These are phyloP conservation scores for Amitus sp. DNA, from an alignment of 2,888 invertebrate species.

Conservation along the genomic window DNA sequence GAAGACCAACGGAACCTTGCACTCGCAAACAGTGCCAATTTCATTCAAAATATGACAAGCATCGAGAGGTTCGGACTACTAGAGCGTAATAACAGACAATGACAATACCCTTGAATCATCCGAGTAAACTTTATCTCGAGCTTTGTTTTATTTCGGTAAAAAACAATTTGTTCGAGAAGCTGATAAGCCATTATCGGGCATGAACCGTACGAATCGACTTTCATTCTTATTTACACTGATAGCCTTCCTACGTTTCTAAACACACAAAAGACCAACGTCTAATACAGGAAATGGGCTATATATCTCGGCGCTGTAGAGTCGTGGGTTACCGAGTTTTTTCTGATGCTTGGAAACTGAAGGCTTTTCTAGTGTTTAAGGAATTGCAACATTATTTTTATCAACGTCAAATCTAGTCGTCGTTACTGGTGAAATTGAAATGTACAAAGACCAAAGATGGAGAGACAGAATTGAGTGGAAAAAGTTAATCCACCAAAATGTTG, in stretches of 20 bases:
- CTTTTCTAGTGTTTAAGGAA: too few species aligned
- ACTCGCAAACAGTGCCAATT: too few species aligned
- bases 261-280: constrained; percentile 28
- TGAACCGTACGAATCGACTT: constrained; percentile 19
- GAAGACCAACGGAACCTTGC: too few species aligned
- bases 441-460: too few species aligned
- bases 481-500: too few species aligned
- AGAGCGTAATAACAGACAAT: not conserved
- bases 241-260: constrained; percentile 20
- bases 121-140: not conserved
- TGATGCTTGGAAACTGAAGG: too few species aligned
- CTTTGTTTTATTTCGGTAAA: constrained; percentile 4
- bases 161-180: constrained; percentile 22
- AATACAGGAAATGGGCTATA: constrained; percentile 26
- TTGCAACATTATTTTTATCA: too few species aligned
- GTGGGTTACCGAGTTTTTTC: constrained; percentile 17
- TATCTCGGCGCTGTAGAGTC: constrained; percentile 28
- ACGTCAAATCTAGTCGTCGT: too few species aligned
- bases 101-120: not conserved
- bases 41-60: not conserved
- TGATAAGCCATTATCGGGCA: constrained; percentile 27
- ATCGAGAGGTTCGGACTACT: not conserved
- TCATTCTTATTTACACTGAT: constrained; percentile 32
- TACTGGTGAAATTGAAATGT: too few species aligned
- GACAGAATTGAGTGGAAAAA: too few species aligned